A percentile compares a stretch with the other conserved stretches of the same genome.
Evolutionary conservation across 2,888 invertebrate species (phyloP).

Genomic region (Meteorus cinctellus): DNA sequence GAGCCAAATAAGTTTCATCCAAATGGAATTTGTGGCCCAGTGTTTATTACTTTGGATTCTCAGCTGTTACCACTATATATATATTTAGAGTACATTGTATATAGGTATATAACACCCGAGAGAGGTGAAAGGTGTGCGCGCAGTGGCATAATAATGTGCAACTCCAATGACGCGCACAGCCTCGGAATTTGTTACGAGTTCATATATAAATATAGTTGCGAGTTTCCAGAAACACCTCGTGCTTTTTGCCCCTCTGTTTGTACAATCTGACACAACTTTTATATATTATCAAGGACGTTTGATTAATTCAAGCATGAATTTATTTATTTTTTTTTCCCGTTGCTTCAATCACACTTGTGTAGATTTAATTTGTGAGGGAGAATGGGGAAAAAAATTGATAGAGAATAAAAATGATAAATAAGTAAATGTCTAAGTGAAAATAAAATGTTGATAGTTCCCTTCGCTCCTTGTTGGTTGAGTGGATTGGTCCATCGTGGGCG

Average conservation of each 20-base stretch:
- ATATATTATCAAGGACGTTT: conserved; percentile 38
- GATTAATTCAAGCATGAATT: conserved; percentile 38
- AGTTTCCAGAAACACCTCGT: conserved; percentile 38
- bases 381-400: too few relatives aligned
- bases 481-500: conserved; percentile 43
- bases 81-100: conserved; percentile 14
- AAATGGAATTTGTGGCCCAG: conserved; percentile 18
- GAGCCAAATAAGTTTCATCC: conserved; percentile 24
- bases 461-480: conserved; percentile 50
- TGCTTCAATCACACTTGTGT: background rate
- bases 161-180: conserved; percentile 42
- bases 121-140: conserved; percentile 51
- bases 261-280: background rate
- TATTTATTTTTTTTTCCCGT: background rate
- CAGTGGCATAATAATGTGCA: conserved; percentile 46
- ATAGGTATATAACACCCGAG: conserved; percentile 18
- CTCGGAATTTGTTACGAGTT: conserved; percentile 38
- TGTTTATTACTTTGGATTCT: background rate
- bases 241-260: conserved; percentile 32
- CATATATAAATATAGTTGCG: conserved; percentile 18
- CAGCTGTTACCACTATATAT: conserved; percentile 14
- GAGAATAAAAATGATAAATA: background rate
- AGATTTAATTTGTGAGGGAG: background rate
- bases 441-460: conserved; percentile 45
- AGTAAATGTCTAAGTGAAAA: background rate